phyloP scores from a whole-genome alignment of 2,888 invertebrate species.

The Mythimna ferrago region DNA sequence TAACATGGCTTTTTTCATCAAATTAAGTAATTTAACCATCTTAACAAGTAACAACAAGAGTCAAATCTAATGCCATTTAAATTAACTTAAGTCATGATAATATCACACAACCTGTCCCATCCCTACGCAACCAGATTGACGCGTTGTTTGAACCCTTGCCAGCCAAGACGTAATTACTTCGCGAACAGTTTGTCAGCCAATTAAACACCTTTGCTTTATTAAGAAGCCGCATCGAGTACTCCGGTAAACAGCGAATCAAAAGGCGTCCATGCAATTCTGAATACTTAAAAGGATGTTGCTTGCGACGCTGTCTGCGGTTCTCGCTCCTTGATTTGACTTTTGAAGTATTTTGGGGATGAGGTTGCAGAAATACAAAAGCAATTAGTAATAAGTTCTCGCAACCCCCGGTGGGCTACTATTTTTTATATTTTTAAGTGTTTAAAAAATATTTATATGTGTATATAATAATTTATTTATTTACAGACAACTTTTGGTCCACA shows the following conservation, averaged over 20 bases:
- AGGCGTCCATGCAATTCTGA: slow-evolving; percentile 72
- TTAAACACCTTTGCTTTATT: slow-evolving; percentile 91
- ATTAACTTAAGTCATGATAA: background rate
- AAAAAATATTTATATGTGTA: too few relatives aligned
- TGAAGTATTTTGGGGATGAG: slow-evolving; percentile 17
- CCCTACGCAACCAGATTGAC: slow-evolving; percentile 82
- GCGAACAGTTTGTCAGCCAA: slow-evolving; percentile 90
- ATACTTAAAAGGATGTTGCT: slow-evolving; percentile 59
- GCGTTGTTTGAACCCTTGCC: slow-evolving; percentile 85
- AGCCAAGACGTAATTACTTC: slow-evolving; percentile 88
- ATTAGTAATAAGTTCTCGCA: background rate
- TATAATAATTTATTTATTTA: too few relatives aligned
- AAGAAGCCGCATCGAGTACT: slow-evolving; percentile 82
- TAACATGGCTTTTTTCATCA: too few relatives aligned
- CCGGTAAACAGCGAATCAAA: slow-evolving; percentile 68
- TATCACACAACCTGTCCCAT: slow-evolving; percentile 57
- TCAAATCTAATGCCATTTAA: background rate
- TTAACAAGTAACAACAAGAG: background rate
- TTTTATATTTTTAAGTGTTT: too few relatives aligned
- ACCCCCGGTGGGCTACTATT: too few relatives aligned
- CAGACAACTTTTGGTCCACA: too few relatives aligned
- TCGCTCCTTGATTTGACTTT: slow-evolving; percentile 43
- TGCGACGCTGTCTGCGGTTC: slow-evolving; percentile 54
- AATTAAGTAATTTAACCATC: too few relatives aligned
- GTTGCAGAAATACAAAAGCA: background rate